Base-by-base conservation (phyloP, 2,888 invertebrate species). In the Ceramica pisi region DNA sequence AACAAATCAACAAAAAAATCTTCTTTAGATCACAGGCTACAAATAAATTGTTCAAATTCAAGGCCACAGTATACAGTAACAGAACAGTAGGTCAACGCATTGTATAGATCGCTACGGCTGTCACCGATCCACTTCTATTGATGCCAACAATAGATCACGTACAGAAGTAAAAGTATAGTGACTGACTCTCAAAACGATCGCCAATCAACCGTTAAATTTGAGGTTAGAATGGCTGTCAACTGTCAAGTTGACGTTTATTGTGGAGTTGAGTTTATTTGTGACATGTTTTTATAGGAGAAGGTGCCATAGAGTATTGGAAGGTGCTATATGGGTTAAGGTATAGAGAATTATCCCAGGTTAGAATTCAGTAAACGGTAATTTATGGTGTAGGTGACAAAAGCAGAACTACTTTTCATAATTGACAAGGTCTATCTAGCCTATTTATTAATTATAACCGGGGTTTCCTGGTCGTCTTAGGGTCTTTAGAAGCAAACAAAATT, bases 21-120 rank as follows among this genome's bases (percentile, higher is more conserved):
- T 9, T 55, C 35, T 41, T 23, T 48, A 21, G 41, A 14, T 21
- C 9, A 44, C 9, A 12, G 2, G 6, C 10, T 16, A 21, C 26
- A 57, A 31, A 71, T 23, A 41, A 46, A 78, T 26, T 23, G 35
- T 23, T 51, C 23, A 35, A 53, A 53, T 75, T 80, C 80, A 78
- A 78, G 75, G 80, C 61, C 69, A 77, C 75, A 80, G 63, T 4
- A 60, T 10, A 61, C 16, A 48, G n/a, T 57, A 31, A 26, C 51
- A 46, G 80, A 61, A 10, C 76, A 80, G 76, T 78, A 56, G 78
- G 81, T 57, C 76, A 78, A 75, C 26, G 51, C 38, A 75, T 80
- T 78, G 80, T 75, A 48, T 61, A 31, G 21, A 55, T 72, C 21
- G 53, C 50, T 31, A 62, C 78, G 46, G 53, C 64, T 78, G 72